phyloP scores from a whole-genome alignment of 2,888 invertebrate species.

The Callinectes sapidus region DNA sequence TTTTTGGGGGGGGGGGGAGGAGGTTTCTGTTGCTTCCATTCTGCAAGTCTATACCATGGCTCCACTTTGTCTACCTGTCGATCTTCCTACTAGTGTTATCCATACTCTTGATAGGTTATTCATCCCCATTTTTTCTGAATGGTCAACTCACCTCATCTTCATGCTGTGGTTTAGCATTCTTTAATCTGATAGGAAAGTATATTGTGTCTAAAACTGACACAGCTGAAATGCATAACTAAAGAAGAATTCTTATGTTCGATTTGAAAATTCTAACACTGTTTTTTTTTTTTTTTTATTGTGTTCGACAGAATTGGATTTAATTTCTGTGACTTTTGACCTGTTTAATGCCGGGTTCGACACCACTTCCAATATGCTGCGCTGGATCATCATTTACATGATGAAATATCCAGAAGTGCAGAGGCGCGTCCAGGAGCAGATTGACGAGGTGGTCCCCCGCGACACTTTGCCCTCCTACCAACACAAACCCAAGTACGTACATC shows the following conservation, averaged over 20 bases:
- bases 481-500: slow-evolving; percentile 15
- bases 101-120: too few species aligned
- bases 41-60: too few species aligned
- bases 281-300: neutral
- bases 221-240: neutral
- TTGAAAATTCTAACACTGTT: neutral
- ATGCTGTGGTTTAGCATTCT: neutral
- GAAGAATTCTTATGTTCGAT: neutral
- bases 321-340: neutral
- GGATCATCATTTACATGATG: slow-evolving; percentile 42
- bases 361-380: slow-evolving; percentile 32
- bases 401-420: slow-evolving; percentile 46
- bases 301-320: slow-evolving; percentile 36
- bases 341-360: slow-evolving; percentile 48
- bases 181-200: neutral
- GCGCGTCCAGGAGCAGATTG: slow-evolving; percentile 49
- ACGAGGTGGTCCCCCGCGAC: slow-evolving; percentile 12
- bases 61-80: too few species aligned
- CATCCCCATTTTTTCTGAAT: too few species aligned
- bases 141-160: too few species aligned
- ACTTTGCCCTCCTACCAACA: slow-evolving; percentile 32
- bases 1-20: too few species aligned
- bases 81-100: too few species aligned
- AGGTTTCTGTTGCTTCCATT: too few species aligned
- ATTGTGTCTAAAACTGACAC: neutral